A percentile compares a stretch with the other conserved stretches of the same genome.
Evolutionary conservation across 2,113 vertebrate species (phyloP).

Genomic region (Tauraco erythrolophus): DNA sequence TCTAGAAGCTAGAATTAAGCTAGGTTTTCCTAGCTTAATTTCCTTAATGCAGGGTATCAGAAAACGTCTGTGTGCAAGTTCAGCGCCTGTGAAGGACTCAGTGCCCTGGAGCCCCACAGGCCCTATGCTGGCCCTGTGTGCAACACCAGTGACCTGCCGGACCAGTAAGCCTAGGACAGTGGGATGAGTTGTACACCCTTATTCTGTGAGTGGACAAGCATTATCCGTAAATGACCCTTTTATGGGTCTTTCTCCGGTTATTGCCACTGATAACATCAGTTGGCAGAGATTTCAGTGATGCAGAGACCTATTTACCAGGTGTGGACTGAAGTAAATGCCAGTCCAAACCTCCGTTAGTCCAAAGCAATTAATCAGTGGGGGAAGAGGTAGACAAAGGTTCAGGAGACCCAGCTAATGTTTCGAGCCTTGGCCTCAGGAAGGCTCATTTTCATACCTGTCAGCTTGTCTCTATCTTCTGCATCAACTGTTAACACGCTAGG

Average conservation of each 20-base stretch:
- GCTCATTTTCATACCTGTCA: background rate
- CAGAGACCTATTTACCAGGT: background rate
- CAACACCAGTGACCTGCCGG: background rate
- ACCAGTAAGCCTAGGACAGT: background rate
- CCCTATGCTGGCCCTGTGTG: no score
- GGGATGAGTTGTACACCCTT: accelerated
- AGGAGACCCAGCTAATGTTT: background rate
- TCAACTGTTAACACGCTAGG: accelerated
- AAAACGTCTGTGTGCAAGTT: background rate
- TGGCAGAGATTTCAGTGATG: background rate
- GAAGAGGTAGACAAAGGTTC: background rate
- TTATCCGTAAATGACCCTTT: background rate
- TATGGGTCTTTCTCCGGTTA: background rate
- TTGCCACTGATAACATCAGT: background rate
- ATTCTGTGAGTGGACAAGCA: background rate
- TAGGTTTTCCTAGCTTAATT: no score
- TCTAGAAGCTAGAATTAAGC: background rate
- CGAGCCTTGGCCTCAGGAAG: background rate
- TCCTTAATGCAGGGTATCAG: background rate
- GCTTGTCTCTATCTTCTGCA: background rate
- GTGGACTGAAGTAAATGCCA: background rate
- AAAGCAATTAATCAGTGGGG: background rate
- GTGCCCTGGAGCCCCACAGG: accelerated
- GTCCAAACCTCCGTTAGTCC: background rate
- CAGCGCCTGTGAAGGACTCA: accelerated